Conservation (phyloP, 1,140 invertebrate genomes). For the Atopsyche davidsoni region DNA sequence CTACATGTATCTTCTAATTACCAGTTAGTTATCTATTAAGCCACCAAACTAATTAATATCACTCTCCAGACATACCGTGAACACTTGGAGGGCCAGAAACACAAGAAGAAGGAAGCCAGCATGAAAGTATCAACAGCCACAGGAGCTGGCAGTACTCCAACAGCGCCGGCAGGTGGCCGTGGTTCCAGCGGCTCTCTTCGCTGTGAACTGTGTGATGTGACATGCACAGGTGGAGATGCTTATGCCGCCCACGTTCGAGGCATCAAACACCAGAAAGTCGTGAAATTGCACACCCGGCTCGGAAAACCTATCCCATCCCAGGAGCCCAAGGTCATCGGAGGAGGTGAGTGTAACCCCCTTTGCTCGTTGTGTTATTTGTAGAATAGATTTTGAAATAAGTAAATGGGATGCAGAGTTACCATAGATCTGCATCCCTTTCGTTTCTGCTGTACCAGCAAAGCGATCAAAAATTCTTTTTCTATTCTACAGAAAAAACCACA, state of each 20-base stretch:
- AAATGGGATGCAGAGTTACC: too few species aligned
- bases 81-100: conserved; percentile 95
- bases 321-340: conserved; percentile 77
- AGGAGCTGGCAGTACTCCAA: conserved; percentile 35
- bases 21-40: neutral
- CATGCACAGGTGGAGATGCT: conserved; percentile 94
- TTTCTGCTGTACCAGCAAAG: too few species aligned
- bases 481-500: conserved; percentile 32
- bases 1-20: too few species aligned
- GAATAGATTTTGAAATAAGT: neutral
- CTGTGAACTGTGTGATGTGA: conserved; percentile 93
- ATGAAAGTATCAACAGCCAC: conserved; percentile 65
- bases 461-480: too few species aligned
- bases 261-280: conserved; percentile 95
- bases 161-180: conserved; percentile 40
- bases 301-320: conserved; percentile 95
- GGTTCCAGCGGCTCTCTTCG: conserved; percentile 64
- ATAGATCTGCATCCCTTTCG: too few species aligned
- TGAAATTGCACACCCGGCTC: conserved; percentile 92
- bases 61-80: conserved; percentile 90
- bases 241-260: conserved; percentile 97
- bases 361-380: conserved; percentile 23
- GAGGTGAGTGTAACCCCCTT: conserved; percentile 38
- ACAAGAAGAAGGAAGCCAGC: conserved; percentile 96
- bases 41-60: too few species aligned